Evolutionary conservation across 2,888 invertebrate species (phyloP), one percentile per base, ranked within the genome.

Genomic region (Drosophila borealis): DNA sequence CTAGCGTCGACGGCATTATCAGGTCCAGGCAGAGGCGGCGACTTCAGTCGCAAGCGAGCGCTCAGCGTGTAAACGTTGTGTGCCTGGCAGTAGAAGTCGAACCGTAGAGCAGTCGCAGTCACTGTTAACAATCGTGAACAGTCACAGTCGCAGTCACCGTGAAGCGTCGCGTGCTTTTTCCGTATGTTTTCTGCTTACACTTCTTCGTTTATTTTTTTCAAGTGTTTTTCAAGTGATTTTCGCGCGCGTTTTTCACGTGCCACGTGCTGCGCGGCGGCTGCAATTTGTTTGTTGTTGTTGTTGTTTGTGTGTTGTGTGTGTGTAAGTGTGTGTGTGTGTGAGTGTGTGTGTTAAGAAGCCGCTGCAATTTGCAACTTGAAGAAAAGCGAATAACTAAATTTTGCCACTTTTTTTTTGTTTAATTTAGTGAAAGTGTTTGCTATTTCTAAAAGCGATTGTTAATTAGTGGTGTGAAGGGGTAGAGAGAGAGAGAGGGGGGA

Each of bases 41-140:
- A 81, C 87, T 83, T 87, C 78, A 83, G 83, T 83, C 78, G 83
- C 87, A 80, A 87, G 75, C 87, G 84, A 87, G 80, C 87, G 87
- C 84, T 87, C 84, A 84, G 71, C 83, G 83, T 67, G 71, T 87
- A 65, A 72, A 80, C 78, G 80, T 87, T 80, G 83, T 71, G 70
- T 79, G 29, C 29, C 55, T 77, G 61, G 69, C 67, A 60, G 42
- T 36, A 14, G 25, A 45, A 62, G 13, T 34, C n/a, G 25, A 55
- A n/a, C 37, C 17, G 36, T 64, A 59, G 49, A 34, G 14, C 59
- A 66, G 6, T 54, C 48, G 19, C 44, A 57, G 55, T 59, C 42
- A 51, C 54, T 53, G 46, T 53, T 19, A 14, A 25, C 41, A 25
- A 34, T 53, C 21, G 21, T 53, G 17, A 37, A 37, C 48, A 62